Evolutionary conservation across 2,113 vertebrate genomes (phyloP).

Genomic region (Heterochromis multidens): DNA sequence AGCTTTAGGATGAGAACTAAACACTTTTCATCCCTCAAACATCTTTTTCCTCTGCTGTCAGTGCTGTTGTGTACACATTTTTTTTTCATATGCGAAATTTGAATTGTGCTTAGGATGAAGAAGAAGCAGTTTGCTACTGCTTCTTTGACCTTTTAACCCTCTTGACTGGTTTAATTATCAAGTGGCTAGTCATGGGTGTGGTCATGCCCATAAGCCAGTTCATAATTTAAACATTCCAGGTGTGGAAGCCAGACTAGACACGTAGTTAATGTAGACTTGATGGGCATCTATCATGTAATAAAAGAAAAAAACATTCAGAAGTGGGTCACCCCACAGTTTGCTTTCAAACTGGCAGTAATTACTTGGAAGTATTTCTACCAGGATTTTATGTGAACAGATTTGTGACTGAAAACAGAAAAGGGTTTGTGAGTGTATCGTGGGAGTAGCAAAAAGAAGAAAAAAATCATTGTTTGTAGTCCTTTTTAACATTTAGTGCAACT

Average conservation of each 20-base stretch:
- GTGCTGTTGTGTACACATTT: not conserved
- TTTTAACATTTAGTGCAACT: not conserved
- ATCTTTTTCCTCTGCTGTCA: not conserved
- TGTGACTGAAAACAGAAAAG: not conserved
- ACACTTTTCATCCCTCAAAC: not conserved
- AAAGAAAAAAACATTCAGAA: not conserved
- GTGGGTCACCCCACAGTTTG: not conserved
- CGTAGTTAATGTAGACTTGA: not conserved
- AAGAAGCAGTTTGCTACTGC: not conserved
- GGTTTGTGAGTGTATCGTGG: not conserved
- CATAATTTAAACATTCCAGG: constrained; percentile 36
- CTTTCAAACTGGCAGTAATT: not conserved
- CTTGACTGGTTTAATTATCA: constrained; percentile 2
- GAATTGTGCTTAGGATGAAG: not conserved
- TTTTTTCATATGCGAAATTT: no score
- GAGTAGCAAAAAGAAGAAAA: not conserved
- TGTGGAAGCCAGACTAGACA: constrained; percentile 14
- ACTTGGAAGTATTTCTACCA: not conserved
- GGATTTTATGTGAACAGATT: not conserved
- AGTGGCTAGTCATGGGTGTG: constrained; percentile 30
- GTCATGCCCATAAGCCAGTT: not conserved
- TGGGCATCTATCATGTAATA: not conserved
- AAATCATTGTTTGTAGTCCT: not conserved
- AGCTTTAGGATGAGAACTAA: constrained; percentile 7
- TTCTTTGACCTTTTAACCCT: constrained; percentile 21